Percentiles rank a stretch among this genome's conserved stretches.
Conservation (phyloP, 2,797 vertebrate species). For the Cyclopterus lumpus region DNA sequence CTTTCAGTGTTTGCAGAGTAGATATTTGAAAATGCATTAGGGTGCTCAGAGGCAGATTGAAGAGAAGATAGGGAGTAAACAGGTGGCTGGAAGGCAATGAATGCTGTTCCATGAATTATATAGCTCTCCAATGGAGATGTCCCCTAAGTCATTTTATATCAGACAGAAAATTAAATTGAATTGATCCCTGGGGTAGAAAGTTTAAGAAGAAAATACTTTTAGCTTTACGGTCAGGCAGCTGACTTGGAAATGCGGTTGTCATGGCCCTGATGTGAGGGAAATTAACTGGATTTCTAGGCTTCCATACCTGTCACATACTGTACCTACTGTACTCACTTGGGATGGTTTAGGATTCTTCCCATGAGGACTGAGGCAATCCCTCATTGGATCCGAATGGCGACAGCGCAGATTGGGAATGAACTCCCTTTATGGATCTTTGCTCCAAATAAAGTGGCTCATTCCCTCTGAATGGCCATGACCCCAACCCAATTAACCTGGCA, state of each 20-base stretch:
- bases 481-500: constrained; percentile 71
- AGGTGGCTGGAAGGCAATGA: constrained; percentile 43
- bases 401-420: constrained; percentile 65
- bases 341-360: constrained; percentile 45
- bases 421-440: constrained; percentile 76
- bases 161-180: constrained; percentile 46
- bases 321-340: constrained; percentile 36
- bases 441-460: constrained; percentile 76
- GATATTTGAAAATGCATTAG: constrained; percentile 34
- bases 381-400: constrained; percentile 52
- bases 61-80: constrained; percentile 29
- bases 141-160: constrained; percentile 40
- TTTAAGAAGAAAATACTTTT: constrained; percentile 4
- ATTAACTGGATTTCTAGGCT: constrained; percentile 45
- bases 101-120: constrained; percentile 37
- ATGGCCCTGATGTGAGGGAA: constrained; percentile 31
- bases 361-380: constrained; percentile 48
- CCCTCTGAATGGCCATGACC: constrained; percentile 68
- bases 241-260: constrained; percentile 27
- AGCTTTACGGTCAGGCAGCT: constrained; percentile 32
- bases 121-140: constrained; percentile 29
- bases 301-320: constrained; percentile 31
- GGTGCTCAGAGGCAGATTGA: constrained; percentile 12
- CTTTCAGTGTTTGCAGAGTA: constrained; percentile 22
- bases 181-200: constrained; percentile 46